These are phyloP conservation scores for Syrphus vitripennis DNA, from an alignment of 2,888 invertebrate genomes.

Conservation along the genomic window DNA sequence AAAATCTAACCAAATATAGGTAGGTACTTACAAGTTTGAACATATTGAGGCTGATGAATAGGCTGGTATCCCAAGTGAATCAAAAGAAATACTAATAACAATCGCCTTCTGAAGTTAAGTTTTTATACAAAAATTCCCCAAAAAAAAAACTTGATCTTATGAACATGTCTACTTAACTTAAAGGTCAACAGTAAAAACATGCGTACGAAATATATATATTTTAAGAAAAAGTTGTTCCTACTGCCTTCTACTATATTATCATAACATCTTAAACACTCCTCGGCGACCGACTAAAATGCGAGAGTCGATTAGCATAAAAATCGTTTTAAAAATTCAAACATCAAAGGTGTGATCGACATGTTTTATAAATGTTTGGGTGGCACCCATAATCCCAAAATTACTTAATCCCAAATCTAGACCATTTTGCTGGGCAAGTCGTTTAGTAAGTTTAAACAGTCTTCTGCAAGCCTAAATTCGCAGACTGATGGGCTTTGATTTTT, in stretches of 20 bases:
- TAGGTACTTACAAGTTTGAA: slow-evolving; percentile 26
- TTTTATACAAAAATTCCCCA: background rate
- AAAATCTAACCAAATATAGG: background rate
- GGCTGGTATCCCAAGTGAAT: background rate
- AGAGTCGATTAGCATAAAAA: background rate
- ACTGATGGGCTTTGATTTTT: too few relatives aligned
- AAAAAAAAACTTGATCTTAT: background rate
- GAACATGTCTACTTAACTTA: background rate
- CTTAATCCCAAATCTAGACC: background rate
- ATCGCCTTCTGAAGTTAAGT: background rate
- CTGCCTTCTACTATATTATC: background rate
- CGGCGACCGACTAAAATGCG: background rate
- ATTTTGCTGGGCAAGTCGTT: background rate
- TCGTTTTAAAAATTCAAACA: background rate
- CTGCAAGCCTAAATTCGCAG: background rate
- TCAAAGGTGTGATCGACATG: slow-evolving; percentile 18
- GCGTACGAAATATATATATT: background rate
- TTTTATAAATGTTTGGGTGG: background rate
- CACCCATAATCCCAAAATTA: background rate
- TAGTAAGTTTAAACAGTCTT: background rate
- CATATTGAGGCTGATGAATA: background rate
- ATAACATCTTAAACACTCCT: background rate
- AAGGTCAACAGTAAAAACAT: slow-evolving; percentile 7
- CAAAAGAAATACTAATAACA: background rate
- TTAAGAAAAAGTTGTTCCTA: slow-evolving; percentile 3